Base-by-base conservation (phyloP, 2,797 vertebrate genomes). In the Sus cebifrons region DNA sequence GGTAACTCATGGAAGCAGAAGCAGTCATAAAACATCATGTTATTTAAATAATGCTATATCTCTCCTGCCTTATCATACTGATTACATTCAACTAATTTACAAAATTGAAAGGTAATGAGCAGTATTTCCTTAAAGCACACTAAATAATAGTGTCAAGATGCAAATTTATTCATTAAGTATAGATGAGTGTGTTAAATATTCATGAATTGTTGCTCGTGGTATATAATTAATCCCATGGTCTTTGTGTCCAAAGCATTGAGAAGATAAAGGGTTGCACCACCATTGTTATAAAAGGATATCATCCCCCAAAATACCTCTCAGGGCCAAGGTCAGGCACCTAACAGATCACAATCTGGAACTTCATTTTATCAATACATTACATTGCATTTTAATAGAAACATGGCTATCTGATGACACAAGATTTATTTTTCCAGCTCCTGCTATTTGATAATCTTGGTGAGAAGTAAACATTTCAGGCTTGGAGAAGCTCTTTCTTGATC, bases 81-180 rank as follows among this genome's bases (percentile, higher is more conserved):
- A 98, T 99, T 98, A 98, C 98, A 98, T 98, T 98, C 98, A 97
- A 98, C 97, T 98, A 98, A 99, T 99, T 98, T 98, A 95, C 97
- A 98, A 98, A 98, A 98, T 98, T 98, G 98, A 98, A 98, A 98
- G 98, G 98, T 98, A 99, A 99, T 98, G 98, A 99, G 98, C 96
- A 98, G 98, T 98, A 98, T 99, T 99, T 99, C 98, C 98, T 99
- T 99, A 98, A 99, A 99, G 97, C 97, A 97, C 98, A 98, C 98
- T 99, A 99, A 99, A 98, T 98, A 99, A 98, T 98, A 98, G 98
- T 98, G 99, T 98, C 98, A 99, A 99, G 98, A 99, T 99, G 98
- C 98, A 98, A 99, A 99, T 99, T 98, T 99, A 98, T 99, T 99
- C 98, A 99, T 99, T 99, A 99, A 99, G 98, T 99, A 98, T 99